Evolutionary conservation across 2,797 vertebrate genomes (phyloP).

Genomic region (Ciconia nigra): DNA sequence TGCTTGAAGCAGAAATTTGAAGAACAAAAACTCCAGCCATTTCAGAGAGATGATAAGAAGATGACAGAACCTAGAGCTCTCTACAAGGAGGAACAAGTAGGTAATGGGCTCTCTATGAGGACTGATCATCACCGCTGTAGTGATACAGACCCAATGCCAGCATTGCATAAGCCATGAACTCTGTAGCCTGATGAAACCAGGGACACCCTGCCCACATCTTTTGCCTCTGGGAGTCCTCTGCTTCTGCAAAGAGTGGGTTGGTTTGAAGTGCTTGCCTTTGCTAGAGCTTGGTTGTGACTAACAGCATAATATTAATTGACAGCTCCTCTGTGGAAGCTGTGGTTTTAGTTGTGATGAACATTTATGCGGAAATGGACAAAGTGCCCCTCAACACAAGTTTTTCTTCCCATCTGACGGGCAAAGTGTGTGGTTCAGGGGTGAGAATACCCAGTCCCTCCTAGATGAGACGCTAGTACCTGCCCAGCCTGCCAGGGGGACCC

Average conservation of each 20-base stretch:
- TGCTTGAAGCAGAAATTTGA: background rate
- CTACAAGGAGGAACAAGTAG: background rate
- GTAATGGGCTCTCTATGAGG: background rate
- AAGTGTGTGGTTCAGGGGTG: background rate
- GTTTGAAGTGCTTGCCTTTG: background rate
- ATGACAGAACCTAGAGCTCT: background rate
- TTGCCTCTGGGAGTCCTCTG: background rate
- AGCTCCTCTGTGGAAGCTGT: background rate
- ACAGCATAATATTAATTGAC: background rate
- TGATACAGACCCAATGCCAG: background rate
- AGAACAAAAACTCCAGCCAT: background rate
- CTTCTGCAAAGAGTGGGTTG: background rate
- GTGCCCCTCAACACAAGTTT: background rate
- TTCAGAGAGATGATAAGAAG: background rate
- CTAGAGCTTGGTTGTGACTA: background rate
- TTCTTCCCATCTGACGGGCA: background rate
- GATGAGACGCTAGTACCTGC: background rate
- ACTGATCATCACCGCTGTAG: background rate
- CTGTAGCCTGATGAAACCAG: background rate
- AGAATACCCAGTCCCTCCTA: background rate
- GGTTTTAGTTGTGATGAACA: background rate
- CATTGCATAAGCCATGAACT: background rate
- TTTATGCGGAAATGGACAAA: background rate
- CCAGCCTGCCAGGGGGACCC: background rate
- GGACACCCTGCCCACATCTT: background rate